A percentile compares a stretch with the other conserved stretches of the same genome.
phyloP scores from a whole-genome alignment of 2,888 invertebrate species.

The Aphodius sticticus region DNA sequence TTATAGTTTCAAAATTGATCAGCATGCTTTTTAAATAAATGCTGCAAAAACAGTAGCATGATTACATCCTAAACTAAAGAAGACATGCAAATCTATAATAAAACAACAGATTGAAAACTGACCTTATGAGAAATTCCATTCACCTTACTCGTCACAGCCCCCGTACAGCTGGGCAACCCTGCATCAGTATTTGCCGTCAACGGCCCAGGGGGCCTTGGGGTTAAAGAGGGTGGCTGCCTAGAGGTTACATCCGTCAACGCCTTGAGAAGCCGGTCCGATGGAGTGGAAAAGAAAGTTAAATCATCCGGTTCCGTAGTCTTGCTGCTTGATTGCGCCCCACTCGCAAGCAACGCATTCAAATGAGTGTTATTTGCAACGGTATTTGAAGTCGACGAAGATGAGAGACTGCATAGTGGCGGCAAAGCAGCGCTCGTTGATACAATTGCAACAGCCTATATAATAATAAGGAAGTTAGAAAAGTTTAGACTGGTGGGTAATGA shows the following conservation, averaged over 20 bases:
- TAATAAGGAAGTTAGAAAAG: background rate
- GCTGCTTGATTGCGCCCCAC: background rate
- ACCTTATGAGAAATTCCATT: constrained; percentile 58
- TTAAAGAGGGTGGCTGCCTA: constrained; percentile 59
- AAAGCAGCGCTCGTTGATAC: background rate
- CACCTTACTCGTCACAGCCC: constrained; percentile 52
- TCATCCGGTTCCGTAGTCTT: constrained; percentile 42
- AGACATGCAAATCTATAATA: background rate
- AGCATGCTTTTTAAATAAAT: no score
- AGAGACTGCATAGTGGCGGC: constrained; percentile 19
- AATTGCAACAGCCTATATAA: background rate
- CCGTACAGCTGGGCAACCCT: constrained; percentile 54
- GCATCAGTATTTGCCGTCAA: constrained; percentile 58
- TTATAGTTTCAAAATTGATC: no score
- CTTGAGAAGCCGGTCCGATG: constrained; percentile 51
- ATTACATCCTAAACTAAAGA: no score
- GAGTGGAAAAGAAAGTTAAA: constrained; percentile 47
- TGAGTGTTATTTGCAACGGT: background rate
- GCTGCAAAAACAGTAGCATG: no score
- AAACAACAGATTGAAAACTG: constrained; percentile 33
- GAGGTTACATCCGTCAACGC: constrained; percentile 53
- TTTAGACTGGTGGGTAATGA: no score
- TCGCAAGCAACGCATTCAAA: background rate
- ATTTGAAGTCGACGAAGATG: background rate
- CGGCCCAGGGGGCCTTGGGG: constrained; percentile 61